Base-by-base conservation (phyloP, 2,113 vertebrate genomes). In the Tinamus guttatus region DNA sequence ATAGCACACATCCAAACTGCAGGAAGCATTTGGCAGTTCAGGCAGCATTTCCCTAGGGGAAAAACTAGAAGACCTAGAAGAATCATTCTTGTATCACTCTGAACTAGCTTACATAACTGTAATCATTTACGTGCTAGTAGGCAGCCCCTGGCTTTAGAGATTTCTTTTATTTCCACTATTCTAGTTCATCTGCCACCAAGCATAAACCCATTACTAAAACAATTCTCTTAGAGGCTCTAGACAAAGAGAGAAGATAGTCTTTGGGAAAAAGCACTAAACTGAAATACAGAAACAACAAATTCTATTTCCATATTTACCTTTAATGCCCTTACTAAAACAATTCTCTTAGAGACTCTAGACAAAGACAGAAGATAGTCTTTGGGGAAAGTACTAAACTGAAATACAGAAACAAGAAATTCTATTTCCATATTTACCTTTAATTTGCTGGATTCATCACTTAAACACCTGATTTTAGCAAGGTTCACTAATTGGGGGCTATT, bases 51-150 rank as follows among this genome's bases (percentile, higher is more conserved):
- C 93, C 91, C 89, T 13, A 51, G 47, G 43, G 83, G 40, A 54
- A 32, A 93, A 84, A 30, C 49, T 89, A 43, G 20, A 88, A 74
- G 25, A 38, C 47, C 89, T 62, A n/a, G 81, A 89, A 74, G 56
- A 49, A 49, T 22, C 49, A 49, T 47, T 94, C 81, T 81, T 73
- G 68, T 4, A 85, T 83, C 41, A 17, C 58, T 87, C 54, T 4
- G 69, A 28, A 64, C 83, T 36, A 68, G 83, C 65, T 95, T 96
- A 95, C 3, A 5, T 96, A 97, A 96, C 32, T 4, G 40, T 4
- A 74, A 95, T 96, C 88, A 65, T 13, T 28, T 27, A 85, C 18
- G 52, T 93, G 87, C 21, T 4, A 75, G 38, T 28, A 41, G 32
- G 83, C 73, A 95, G 91, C 83, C 86, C 65, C 65, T 3, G 86